Evolutionary conservation across 2,888 invertebrate species (phyloP), one percentile per base, ranked within the genome.

Genomic region (Hecatera dysodea): DNA sequence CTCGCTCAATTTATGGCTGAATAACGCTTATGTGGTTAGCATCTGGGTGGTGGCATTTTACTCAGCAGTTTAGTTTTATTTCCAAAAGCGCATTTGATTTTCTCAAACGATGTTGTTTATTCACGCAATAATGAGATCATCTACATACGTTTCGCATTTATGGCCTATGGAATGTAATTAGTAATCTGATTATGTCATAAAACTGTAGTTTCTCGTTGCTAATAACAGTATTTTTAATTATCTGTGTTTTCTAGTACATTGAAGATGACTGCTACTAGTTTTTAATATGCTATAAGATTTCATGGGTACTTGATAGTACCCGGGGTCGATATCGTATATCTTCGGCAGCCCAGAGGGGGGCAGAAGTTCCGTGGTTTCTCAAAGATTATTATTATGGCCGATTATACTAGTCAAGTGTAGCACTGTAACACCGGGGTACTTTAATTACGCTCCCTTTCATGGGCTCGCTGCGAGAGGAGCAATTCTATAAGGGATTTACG

Each of bases 401-500:
- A 81, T 83, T 66, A 75, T 68, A 71, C 62, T 56, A 75, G 77
- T 72, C 61, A 82, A 76, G 65, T 64, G 73, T 74, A 78, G 81
- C 74, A 78, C 62, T 77, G 76, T 73, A 75, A 76, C 72, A 70
- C 74, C 61, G 62, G 63, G 72, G 67, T 72, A 78, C 77, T 86
- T 81, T 81, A 86, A 86, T 81, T 85, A 86, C 67, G 75, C 70
- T 78, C 69, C 74, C 70, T 78, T 81, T 80, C 78, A 78, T 73
- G 67, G 76, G 64, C 69, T 69, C 48, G 68, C 69, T 76, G 72
- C 73, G 60, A 81, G 72, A 80, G 66, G 75, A 72, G 83, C 77
- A 79, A 83, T 86, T 86, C 75, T 79, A 74, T 81, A 85, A 77
- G 77, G 86, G 78, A 86, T 86, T 86, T 86, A 86, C 79, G 86